A percentile compares a stretch with the other conserved stretches of the same genome.
Evolutionary conservation across 53 echinoderm and acorn worm species (phyloP).

Genomic region (Crossaster papposus): DNA sequence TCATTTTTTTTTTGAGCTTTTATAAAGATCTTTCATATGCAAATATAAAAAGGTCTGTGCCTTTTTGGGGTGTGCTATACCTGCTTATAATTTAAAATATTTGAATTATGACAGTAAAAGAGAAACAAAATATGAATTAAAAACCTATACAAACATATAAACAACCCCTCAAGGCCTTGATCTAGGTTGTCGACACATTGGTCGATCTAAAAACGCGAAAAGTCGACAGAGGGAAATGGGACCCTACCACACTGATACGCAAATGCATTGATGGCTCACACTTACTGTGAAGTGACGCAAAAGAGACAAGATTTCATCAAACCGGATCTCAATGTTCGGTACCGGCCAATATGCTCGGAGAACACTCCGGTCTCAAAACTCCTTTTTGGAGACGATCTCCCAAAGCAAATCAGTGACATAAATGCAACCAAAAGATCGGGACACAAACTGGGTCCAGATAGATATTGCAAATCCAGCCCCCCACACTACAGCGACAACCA

Average conservation of each 20-base stretch:
- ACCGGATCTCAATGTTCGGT: conserved; percentile 15
- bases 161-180: too few species aligned
- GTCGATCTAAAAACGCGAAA: not conserved
- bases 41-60: not conserved
- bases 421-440: conserved; percentile 13
- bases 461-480: not conserved
- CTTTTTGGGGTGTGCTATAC: conserved; percentile 40
- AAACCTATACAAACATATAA: too few species aligned
- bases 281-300: conserved; percentile 13
- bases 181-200: not conserved
- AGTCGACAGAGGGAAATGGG: not conserved
- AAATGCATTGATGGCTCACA: not conserved
- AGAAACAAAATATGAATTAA: too few species aligned
- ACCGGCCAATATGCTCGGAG: conserved; percentile 12
- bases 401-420: conserved; percentile 40
- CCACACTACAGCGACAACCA: not conserved
- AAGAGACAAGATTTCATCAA: conserved; percentile 3
- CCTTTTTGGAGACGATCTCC: conserved; percentile 36
- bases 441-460: conserved; percentile 14
- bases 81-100: too few species aligned
- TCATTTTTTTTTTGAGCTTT: too few species aligned
- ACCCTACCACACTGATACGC: not conserved
- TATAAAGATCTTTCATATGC: not conserved
- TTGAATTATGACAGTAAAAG: too few species aligned
- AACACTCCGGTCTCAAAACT: conserved; percentile 23